These are phyloP conservation scores for Lanius ludovicianus DNA, from an alignment of 2,113 vertebrate species.

Conservation along the genomic window DNA sequence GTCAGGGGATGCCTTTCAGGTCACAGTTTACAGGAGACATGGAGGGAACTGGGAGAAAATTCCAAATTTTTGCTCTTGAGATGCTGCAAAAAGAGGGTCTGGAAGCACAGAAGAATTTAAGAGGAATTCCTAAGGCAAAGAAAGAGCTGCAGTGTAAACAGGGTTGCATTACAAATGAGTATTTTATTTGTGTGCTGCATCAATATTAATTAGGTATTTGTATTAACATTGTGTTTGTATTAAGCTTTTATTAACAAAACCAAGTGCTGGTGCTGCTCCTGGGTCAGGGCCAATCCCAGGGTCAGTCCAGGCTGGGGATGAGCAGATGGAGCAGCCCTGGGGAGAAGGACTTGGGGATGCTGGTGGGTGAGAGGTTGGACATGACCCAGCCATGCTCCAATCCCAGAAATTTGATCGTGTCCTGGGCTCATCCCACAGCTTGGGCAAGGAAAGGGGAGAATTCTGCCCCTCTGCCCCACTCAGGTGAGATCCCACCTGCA, in stretches of 20 bases:
- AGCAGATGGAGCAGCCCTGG: not conserved
- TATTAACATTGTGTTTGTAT: not conserved
- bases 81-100: not conserved
- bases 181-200: not conserved
- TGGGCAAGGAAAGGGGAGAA: no score
- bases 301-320: not conserved
- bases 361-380: not conserved
- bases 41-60: not conserved
- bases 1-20: not conserved
- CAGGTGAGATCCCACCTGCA: not conserved
- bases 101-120: not conserved
- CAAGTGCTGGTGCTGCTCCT: not conserved
- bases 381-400: not conserved
- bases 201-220: not conserved
- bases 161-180: rapidly evolving
- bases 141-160: rapidly evolving
- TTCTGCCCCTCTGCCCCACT: rapidly evolving
- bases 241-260: not conserved
- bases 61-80: not conserved
- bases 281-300: not conserved
- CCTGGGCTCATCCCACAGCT: not conserved
- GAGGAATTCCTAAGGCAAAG: not conserved
- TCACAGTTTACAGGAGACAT: not conserved
- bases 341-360: not conserved
- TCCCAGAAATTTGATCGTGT: rapidly evolving